phyloP scores from a whole-genome alignment of 1,140 invertebrate genomes.

The Calliopsis andreniformis region DNA sequence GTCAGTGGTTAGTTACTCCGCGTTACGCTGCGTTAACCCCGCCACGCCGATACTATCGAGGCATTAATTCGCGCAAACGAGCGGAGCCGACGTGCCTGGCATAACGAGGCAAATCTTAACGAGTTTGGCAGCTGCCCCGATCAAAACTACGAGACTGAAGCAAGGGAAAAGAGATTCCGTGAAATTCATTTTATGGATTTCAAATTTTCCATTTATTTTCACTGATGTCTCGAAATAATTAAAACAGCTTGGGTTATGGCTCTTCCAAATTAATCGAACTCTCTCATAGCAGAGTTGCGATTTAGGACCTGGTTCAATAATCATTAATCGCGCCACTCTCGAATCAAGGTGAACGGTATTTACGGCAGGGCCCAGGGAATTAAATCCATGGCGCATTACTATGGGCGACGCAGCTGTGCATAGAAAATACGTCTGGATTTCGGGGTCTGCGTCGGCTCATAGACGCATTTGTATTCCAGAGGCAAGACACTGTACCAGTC shows the following conservation, averaged over 20 bases:
- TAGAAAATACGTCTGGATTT: conserved; percentile 63
- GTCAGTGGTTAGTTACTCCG: conserved; percentile 46
- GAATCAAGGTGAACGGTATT: conserved; percentile 44
- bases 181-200: not conserved
- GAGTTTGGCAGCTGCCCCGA: conserved; percentile 43
- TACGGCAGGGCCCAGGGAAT: conserved; percentile 52
- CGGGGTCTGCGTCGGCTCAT: conserved; percentile 33
- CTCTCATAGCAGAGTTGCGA: no score
- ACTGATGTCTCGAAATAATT: not conserved
- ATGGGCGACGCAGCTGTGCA: conserved; percentile 58
- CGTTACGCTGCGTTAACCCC: conserved; percentile 59
- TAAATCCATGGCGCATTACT: conserved; percentile 63
- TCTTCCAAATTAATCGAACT: not conserved
- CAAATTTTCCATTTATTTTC: not conserved
- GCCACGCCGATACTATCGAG: conserved; percentile 58
- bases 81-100: conserved; percentile 29
- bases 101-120: conserved; percentile 62
- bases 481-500: conserved; percentile 36
- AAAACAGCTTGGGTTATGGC: no score
- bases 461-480: conserved; percentile 63
- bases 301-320: no score
- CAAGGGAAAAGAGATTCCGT: no score
- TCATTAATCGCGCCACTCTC: conserved; percentile 3
- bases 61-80: conserved; percentile 66
- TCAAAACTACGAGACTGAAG: not conserved